These are phyloP conservation scores for Capitulum mitella DNA, from an alignment of 2,888 invertebrate genomes.

Conservation along the genomic window DNA sequence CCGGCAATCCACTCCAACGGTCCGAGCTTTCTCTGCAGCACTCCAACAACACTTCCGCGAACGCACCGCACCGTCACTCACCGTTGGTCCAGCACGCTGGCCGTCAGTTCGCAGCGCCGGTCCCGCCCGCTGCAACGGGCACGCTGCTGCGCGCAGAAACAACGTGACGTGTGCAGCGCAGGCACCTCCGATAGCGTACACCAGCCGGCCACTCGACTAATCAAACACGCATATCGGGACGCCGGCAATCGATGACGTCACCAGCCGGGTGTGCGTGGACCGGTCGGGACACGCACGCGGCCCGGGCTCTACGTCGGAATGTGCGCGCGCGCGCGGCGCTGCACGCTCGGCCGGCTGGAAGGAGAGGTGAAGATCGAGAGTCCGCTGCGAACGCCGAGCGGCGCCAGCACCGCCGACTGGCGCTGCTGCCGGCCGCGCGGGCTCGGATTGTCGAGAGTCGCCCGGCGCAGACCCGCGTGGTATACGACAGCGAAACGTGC, in stretches of 20 bases:
- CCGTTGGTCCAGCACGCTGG: not conserved
- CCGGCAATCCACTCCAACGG: not conserved
- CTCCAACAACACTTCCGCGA: not conserved
- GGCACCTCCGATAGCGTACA: not conserved
- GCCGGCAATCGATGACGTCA: not conserved
- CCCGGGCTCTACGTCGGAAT: not conserved
- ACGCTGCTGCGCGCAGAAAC: not conserved
- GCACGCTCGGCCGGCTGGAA: not conserved
- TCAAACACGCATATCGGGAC: conserved; percentile 3
- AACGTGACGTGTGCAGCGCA: not conserved
- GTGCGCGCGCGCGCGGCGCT: not conserved
- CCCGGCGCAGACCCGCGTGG: too few species aligned
- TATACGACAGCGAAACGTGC: too few species aligned
- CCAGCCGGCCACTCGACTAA: not conserved
- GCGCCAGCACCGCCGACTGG: conserved; percentile 3
- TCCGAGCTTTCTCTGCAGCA: not conserved
- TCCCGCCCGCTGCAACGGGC: too few species aligned
- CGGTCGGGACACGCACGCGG: not conserved
- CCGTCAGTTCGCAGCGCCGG: not conserved
- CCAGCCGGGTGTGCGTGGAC: not conserved
- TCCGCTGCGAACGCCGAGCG: conserved; percentile 8
- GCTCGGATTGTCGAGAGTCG: not conserved
- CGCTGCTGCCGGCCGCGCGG: not conserved
- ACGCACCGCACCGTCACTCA: not conserved
- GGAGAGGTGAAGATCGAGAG: not conserved